Conservation (phyloP, 2,113 vertebrate species). For the Mormoops blainvillei region DNA sequence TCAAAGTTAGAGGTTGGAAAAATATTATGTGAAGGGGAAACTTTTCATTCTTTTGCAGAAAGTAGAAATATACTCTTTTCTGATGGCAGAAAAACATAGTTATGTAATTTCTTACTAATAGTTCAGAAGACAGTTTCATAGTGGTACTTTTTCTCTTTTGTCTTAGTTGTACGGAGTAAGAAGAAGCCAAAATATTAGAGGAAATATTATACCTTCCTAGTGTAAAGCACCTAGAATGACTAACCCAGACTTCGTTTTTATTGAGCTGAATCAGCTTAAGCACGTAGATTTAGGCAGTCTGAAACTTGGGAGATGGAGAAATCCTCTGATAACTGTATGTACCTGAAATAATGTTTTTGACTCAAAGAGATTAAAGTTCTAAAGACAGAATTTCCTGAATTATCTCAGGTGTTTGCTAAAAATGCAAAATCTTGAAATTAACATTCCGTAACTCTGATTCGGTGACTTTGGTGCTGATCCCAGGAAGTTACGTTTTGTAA, state of each 20-base stretch:
- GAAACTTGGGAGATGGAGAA: background rate
- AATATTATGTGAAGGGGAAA: background rate
- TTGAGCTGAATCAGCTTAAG: background rate
- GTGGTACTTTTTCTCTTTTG: background rate
- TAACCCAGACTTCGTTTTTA: background rate
- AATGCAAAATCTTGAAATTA: background rate
- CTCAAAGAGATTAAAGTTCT: background rate
- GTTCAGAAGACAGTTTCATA: background rate
- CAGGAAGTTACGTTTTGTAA: background rate
- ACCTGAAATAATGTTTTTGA: background rate
- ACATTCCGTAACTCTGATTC: background rate
- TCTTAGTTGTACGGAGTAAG: background rate
- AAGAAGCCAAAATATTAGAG: background rate
- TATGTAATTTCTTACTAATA: background rate
- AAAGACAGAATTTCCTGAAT: background rate
- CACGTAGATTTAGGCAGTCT: background rate
- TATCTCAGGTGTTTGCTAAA: background rate
- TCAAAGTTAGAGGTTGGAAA: background rate
- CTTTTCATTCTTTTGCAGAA: background rate
- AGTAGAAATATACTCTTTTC: background rate
- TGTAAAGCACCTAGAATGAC: background rate
- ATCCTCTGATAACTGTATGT: background rate
- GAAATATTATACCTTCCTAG: background rate
- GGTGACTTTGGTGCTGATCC: background rate
- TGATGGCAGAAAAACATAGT: background rate